These are phyloP conservation scores for Conops quadrifasciatus DNA, from an alignment of 2,888 invertebrate genomes.

Conservation along the genomic window DNA sequence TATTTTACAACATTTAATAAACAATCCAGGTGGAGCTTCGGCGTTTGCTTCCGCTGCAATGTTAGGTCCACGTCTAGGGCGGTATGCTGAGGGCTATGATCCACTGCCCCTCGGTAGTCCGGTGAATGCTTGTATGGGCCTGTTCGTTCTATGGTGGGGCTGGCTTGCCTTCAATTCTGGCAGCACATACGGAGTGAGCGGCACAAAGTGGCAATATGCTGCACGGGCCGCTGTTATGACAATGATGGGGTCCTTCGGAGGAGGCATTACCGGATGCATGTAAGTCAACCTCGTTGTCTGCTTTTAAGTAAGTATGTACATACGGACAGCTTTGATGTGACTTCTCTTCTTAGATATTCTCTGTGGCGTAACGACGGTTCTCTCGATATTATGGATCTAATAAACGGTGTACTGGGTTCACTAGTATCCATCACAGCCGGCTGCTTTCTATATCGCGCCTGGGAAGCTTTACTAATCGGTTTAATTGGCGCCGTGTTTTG, in stretches of 20 bases:
- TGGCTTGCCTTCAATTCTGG: constrained; percentile 97
- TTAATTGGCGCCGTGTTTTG: constrained; percentile 79
- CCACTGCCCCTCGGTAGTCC: constrained; percentile 86
- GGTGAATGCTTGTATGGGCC: constrained; percentile 89
- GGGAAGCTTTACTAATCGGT: constrained; percentile 88
- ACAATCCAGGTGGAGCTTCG: constrained; percentile 72
- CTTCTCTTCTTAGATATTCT: constrained; percentile 68
- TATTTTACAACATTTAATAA: background rate
- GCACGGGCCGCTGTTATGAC: constrained; percentile 90
- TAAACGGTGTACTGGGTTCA: constrained; percentile 88
- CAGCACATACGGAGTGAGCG: constrained; percentile 81
- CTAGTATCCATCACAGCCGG: constrained; percentile 90
- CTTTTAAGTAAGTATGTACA: background rate
- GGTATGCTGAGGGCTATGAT: constrained; percentile 80
- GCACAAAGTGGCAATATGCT: constrained; percentile 90
- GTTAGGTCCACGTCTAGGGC: constrained; percentile 87
- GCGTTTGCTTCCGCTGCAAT: constrained; percentile 89
- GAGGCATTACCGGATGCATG: constrained; percentile 74
- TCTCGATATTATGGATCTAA: constrained; percentile 84
- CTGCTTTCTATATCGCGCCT: constrained; percentile 84
- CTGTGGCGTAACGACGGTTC: constrained; percentile 75
- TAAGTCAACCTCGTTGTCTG: constrained; percentile 48
- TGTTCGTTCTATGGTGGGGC: constrained; percentile 96
- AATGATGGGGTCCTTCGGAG: constrained; percentile 90
- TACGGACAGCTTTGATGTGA: background rate